Percentiles rank a stretch among this genome's conserved stretches.
Evolutionary conservation across 2,113 vertebrate species (phyloP).

Genomic region (Zootoca vivipara): DNA sequence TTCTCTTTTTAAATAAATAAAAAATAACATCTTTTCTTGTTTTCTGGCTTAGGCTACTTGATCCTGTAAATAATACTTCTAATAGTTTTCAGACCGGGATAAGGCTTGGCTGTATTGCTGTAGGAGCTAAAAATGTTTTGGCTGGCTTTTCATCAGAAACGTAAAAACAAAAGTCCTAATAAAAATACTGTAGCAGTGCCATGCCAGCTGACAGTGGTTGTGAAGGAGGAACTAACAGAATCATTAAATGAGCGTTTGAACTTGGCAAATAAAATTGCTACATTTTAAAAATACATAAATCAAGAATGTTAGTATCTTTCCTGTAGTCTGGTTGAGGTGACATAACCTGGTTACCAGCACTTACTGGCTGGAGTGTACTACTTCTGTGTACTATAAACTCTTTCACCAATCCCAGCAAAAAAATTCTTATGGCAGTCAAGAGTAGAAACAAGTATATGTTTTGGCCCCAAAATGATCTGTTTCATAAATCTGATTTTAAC

Average conservation of each 20-base stretch:
- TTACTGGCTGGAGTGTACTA: neutral
- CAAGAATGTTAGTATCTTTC: rapidly evolving
- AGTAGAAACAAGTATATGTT: neutral
- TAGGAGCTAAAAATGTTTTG: neutral
- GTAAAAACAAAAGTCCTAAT: neutral
- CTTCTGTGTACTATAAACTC: neutral
- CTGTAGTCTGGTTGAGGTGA: neutral
- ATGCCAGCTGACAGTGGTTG: too few species aligned
- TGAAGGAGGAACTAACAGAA: rapidly evolving
- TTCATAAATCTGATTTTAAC: neutral
- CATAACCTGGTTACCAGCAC: neutral
- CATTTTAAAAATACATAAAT: neutral
- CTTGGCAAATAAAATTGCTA: too few species aligned
- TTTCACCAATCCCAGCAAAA: neutral
- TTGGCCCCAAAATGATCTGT: neutral
- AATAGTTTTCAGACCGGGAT: neutral
- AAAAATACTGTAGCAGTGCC: neutral
- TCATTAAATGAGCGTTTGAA: neutral
- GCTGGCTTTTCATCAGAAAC: neutral
- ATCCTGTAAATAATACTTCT: neutral
- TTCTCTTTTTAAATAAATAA: neutral
- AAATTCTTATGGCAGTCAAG: neutral
- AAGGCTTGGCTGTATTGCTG: rapidly evolving
- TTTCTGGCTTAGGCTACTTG: constrained; percentile 20
- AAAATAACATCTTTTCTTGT: neutral